Conservation (phyloP, 1,140 invertebrate genomes). For the Drosophila equinoxialis region DNA sequence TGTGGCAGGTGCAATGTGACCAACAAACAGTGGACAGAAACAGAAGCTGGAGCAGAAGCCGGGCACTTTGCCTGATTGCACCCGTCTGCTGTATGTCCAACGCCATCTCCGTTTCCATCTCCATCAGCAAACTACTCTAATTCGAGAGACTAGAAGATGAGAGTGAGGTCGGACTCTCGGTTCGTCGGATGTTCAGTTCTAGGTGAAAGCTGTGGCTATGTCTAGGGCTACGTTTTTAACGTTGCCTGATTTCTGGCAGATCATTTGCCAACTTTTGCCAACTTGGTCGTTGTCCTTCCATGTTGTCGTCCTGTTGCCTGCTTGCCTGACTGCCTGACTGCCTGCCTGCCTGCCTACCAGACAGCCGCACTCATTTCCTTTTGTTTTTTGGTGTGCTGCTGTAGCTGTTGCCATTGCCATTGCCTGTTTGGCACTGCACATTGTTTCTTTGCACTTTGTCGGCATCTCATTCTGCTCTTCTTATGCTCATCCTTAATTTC, state of each 20-base stretch:
- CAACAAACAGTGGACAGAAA: constrained; percentile 54
- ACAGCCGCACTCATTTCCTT: constrained; percentile 63
- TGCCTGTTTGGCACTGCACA: constrained; percentile 61
- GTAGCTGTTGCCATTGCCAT: constrained; percentile 13
- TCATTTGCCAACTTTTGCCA: constrained; percentile 73
- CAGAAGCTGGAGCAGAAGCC: constrained; percentile 21
- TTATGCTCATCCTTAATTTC: constrained; percentile 15
- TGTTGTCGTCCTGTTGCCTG: neutral
- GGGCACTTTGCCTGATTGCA: constrained; percentile 79
- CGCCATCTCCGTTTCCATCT: constrained; percentile 23
- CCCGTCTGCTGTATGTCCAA: constrained; percentile 63
- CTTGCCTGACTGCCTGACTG: constrained; percentile 13
- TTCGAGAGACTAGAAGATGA: constrained; percentile 50
- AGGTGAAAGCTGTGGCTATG: constrained; percentile 4
- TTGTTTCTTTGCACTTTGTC: constrained; percentile 68
- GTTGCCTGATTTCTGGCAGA: constrained; percentile 74
- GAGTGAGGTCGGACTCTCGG: neutral
- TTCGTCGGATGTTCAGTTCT: neutral
- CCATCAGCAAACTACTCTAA: constrained; percentile 56
- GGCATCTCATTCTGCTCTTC: constrained; percentile 13
- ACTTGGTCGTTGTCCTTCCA: constrained; percentile 24
- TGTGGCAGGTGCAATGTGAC: constrained; percentile 57
- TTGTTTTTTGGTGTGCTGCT: constrained; percentile 54
- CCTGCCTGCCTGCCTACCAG: constrained; percentile 27
- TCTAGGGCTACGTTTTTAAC: constrained; percentile 52